These are phyloP conservation scores for Herpailurus yagouaroundi DNA, from an alignment of 2,113 vertebrate species.

Conservation along the genomic window DNA sequence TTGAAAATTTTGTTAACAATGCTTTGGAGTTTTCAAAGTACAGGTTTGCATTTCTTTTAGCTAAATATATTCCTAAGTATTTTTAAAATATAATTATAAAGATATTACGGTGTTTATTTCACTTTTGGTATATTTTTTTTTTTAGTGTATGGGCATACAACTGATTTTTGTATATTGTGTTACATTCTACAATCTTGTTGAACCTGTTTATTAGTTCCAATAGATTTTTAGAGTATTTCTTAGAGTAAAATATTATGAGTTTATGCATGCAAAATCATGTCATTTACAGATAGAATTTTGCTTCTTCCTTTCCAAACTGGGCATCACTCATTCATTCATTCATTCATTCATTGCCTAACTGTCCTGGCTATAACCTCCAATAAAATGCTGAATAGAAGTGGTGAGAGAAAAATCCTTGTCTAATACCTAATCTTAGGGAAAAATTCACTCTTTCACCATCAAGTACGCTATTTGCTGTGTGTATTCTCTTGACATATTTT, in stretches of 20 bases:
- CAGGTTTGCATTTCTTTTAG: not conserved
- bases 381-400: not conserved
- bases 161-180: not conserved
- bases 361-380: not conserved
- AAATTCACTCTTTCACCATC: not conserved
- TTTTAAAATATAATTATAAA: not conserved
- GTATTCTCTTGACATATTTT: not conserved
- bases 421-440: not conserved
- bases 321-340: not conserved
- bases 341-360: not conserved
- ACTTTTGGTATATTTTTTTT: not conserved
- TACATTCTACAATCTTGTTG: not conserved
- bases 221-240: not conserved
- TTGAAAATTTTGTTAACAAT: not conserved
- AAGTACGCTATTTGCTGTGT: not conserved
- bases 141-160: not conserved
- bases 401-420: not conserved
- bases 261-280: not conserved
- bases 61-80: not conserved
- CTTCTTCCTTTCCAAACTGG: not conserved
- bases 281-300: not conserved
- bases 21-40: not conserved
- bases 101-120: not conserved
- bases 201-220: not conserved
- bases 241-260: not conserved